Base-by-base conservation (phyloP, 2,113 vertebrate species). In the Gopherus evgoodei region DNA sequence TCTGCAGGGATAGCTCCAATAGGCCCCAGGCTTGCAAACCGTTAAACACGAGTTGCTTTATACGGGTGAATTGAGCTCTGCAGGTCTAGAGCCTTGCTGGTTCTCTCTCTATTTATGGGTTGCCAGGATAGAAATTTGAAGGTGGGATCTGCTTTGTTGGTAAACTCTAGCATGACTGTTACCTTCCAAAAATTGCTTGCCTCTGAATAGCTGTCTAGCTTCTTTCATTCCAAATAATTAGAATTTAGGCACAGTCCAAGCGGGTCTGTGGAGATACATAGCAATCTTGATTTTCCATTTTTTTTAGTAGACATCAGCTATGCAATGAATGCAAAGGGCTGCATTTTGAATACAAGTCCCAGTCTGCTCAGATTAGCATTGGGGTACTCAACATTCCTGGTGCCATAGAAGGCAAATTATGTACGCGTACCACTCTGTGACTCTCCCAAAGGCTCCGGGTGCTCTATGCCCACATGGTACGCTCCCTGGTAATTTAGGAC, bases 241-340 rank as follows among this genome's bases (percentile, higher is more conserved):
- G 57, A 83, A 54, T 47, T 69, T 83, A 59, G 92, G 31, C 47
- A 57, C 1, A n/a, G 54, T 62, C 11, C 31, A 29, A 1, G 42
- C 19, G 75, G 54, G 17, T 49, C 53, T 22, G 3, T 59, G 54
- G 56, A 38, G 38, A 14, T 69, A 53, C 0, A 35, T 38, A 83
- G 83, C 69, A 16, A 83, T 49, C 0, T 1, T 14, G 82, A 22
- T 54, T 54, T 22, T 54, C 19, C 21, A 19, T 53, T 54, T 54
- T 59, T 50, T 29, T 49, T 53, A 0, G 0, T 5, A 0, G 1
- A 81, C 50, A 0, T 1, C 35, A 69, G 19, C 44, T 93, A 69
- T 79, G 88, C 50, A 79, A 50, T 0, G 22, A 54, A 54, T 50
- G 53, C 80, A 9, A 8, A 31, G 35, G 12, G 31, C 31, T n/a